Evolutionary conservation across 2,113 vertebrate species (phyloP).

Genomic region (Cyprinodon brontotheroides): DNA sequence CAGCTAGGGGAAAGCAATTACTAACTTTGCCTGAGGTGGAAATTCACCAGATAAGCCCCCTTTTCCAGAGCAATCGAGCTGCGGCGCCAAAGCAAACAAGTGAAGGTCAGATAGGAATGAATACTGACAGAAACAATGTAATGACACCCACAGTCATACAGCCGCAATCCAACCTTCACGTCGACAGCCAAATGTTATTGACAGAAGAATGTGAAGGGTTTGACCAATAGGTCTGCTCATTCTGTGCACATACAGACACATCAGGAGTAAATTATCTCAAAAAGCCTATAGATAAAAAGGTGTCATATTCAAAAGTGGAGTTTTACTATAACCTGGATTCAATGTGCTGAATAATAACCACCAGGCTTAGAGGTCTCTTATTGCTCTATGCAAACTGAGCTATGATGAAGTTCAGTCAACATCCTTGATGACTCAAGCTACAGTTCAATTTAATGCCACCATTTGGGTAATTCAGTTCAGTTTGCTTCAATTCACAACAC

Average conservation of each 20-base stretch:
- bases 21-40: constrained; percentile 74
- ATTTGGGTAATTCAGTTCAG: neutral
- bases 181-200: constrained; percentile 1
- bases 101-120: constrained; percentile 69
- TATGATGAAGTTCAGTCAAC: constrained; percentile 29
- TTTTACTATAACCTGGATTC: constrained; percentile 23
- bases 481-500: too few species aligned
- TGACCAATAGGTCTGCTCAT: neutral
- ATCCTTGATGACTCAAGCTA: neutral
- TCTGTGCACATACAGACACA: constrained; percentile 3
- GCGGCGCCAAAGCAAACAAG: constrained; percentile 55
- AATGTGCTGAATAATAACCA: constrained; percentile 27
- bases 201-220: constrained; percentile 8
- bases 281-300: constrained; percentile 11
- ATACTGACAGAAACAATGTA: constrained; percentile 54
- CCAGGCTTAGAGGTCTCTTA: neutral
- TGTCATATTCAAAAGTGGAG: constrained; percentile 21
- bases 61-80: constrained; percentile 48
- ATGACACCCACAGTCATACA: constrained; percentile 28
- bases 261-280: neutral
- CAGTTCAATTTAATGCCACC: constrained; percentile 22
- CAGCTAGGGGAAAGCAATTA: constrained; percentile 74
- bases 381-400: constrained; percentile 10
- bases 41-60: constrained; percentile 73
- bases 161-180: neutral